Base-by-base conservation (phyloP, 2,113 vertebrate genomes). In the Heteronetta atricapilla region DNA sequence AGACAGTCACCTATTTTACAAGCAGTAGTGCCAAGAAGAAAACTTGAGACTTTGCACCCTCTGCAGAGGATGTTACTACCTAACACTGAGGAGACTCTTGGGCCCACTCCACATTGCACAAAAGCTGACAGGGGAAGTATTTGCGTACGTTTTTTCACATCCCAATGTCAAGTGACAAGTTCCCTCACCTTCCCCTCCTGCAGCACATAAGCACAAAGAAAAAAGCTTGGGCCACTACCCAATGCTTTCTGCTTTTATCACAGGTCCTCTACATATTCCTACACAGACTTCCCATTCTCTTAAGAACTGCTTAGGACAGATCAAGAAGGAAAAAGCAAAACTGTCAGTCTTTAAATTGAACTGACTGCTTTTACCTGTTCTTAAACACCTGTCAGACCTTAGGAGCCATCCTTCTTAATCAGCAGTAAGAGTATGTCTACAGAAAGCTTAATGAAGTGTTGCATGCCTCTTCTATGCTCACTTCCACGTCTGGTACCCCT, bases 341-440 rank as follows among this genome's bases (percentile, higher is more conserved):
- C 53, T n/a, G 10, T 12, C 19, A 6, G 29, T 34, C 34, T 80
- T 83, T 22, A 76, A 44, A 36, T 31, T 5, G 63, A 62, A 91
- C 40, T n/a, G 12, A 59, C 38, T 28, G 56, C 17, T 53, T 15
- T 82, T 70, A 69, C n/a, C 28, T 58, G 60, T 28, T 90, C 44
- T 63, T 36, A 69, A 86, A 46, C 38, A 52, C 38, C 11, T 3
- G 7, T 23, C 16, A 34, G 42, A 22, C 8, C 53, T 29, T 9
- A 42, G 63, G 38, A 89, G 23, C 11, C 1, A 0, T 53, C 44
- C 12, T 72, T 56, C 29, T 53, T 26, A 33, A 58, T 11, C 10
- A 76, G 44, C 23, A 63, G 62, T 0, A 1, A 46, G 0, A 42
- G n/a, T 1, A 44, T 13, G 5, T 0, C 1, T 19, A 70, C 16